phyloP scores from a whole-genome alignment of 2,113 vertebrate species.

The Colaptes auratus region DNA sequence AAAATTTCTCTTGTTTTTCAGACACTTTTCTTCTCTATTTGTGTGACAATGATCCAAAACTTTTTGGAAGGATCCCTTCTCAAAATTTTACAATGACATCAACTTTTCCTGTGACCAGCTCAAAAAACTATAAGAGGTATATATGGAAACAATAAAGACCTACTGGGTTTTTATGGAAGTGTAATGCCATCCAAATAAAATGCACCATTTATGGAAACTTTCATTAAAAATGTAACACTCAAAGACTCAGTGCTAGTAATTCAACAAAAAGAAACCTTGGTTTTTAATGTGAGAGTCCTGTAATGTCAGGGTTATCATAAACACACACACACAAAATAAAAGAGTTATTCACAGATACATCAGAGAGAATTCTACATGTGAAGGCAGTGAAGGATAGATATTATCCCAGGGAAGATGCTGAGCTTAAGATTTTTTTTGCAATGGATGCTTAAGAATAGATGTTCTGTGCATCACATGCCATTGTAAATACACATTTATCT shows the following conservation, averaged over 20 bases:
- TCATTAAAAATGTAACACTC: conserved; percentile 51
- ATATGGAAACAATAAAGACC: conserved; percentile 44
- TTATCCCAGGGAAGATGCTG: background rate
- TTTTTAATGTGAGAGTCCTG: conserved; percentile 9
- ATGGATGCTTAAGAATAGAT: background rate
- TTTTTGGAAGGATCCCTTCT: background rate
- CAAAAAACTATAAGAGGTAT: background rate
- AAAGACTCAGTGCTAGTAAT: background rate
- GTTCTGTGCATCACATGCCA: background rate
- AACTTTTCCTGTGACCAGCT: conserved; percentile 30
- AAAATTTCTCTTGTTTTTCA: background rate
- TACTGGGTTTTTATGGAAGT: conserved; percentile 15
- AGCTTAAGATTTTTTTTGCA: background rate
- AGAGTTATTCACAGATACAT: conserved; percentile 3
- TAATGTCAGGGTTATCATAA: conserved; percentile 14
- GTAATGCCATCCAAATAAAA: conserved; percentile 44
- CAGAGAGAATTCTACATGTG: background rate
- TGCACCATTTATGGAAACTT: conserved; percentile 20
- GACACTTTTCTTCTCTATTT: background rate
- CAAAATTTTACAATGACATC: background rate
- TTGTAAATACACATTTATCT: background rate
- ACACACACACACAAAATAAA: background rate
- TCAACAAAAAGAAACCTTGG: conserved; percentile 33
- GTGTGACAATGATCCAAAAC: conserved; percentile 12
- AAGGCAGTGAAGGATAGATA: conserved; percentile 46